Percentiles rank a stretch among this genome's conserved stretches.
Conservation (phyloP, 1,140 invertebrate genomes). For the Scaptomyza graminum region DNA sequence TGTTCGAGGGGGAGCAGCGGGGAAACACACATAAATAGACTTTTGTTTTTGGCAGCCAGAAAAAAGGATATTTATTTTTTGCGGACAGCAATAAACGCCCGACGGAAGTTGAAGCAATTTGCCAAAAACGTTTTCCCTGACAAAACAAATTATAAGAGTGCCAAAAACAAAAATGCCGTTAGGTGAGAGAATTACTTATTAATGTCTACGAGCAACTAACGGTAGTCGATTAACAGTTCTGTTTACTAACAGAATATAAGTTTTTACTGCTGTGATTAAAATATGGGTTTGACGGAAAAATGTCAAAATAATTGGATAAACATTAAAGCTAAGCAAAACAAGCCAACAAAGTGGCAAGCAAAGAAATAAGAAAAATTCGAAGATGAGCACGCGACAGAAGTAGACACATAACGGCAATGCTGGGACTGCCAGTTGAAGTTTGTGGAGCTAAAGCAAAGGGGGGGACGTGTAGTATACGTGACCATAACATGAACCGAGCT, state of each 20-base stretch:
- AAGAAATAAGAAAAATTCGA: slow-evolving; percentile 1
- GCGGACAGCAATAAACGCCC: slow-evolving; percentile 30
- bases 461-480: slow-evolving; percentile 51
- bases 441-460: not conserved
- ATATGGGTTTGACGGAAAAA: slow-evolving; percentile 37
- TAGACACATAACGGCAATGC: slow-evolving; percentile 49
- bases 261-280: slow-evolving; percentile 9
- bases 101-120: slow-evolving; percentile 54
- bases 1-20: not conserved
- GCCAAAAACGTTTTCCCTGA: slow-evolving; percentile 32
- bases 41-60: slow-evolving; percentile 37
- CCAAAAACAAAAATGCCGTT: no score
- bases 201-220: not conserved
- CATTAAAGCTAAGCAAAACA: slow-evolving; percentile 64
- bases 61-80: slow-evolving; percentile 53
- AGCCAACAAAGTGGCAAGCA: slow-evolving; percentile 24
- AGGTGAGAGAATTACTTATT: not conserved
- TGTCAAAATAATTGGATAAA: slow-evolving; percentile 79
- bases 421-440: slow-evolving; percentile 8
- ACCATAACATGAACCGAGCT: slow-evolving; percentile 75
- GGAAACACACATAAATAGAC: not conserved
- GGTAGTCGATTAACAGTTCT: slow-evolving; percentile 9
- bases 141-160: not conserved
- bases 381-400: slow-evolving; percentile 40
- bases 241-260: slow-evolving; percentile 16